Base-by-base conservation (phyloP, 2,797 vertebrate genomes). In the Apogon hyalosoma region DNA sequence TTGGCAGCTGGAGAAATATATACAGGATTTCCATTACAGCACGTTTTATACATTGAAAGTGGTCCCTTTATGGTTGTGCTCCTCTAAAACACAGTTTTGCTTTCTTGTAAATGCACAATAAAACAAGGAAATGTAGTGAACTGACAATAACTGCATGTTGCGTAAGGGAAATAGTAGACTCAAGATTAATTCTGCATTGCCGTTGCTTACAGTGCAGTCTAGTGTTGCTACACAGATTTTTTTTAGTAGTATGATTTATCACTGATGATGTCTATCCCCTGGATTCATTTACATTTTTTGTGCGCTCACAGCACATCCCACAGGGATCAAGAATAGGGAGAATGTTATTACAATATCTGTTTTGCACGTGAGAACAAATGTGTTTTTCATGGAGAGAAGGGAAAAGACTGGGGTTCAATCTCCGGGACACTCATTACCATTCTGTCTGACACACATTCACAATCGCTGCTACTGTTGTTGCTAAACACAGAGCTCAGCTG, bases 401-500 rank as follows among this genome's bases (percentile, higher is more conserved):
- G 46, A 12, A n/a, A 57, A 72, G 53, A 72, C 67, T 48, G 46
- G 75, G 77, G 80, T 87, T 88, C 85, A 80, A 41, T 83, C 87
- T 81, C 61, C 45, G 75, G 68, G 73, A 80, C 36, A 28, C 80
- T 89, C 86, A 91, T 89, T 90, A 89, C 78, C 66, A 86, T 89
- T 86, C 79, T 18, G 63, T 71, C 78, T 85, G 78, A 87, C 87
- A 83, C 67, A 77, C 67, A 76, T 79, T 77, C 86, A 18, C 66
- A 71, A 74, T 82, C 60, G n/a, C 66, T 63, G 75, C 67, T 72
- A 51, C 73, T 77, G 79, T 83, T 84, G 80, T 79, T 75, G 71
- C 80, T 86, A 88, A 89, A 91, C 83, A 87, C 68, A 86, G 83
- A 87, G 68, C 87, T 91, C 87, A 87, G 83, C 83, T 79, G 78